These are phyloP conservation scores for Hetaerina titia DNA, from an alignment of 2,888 invertebrate genomes.

Conservation along the genomic window DNA sequence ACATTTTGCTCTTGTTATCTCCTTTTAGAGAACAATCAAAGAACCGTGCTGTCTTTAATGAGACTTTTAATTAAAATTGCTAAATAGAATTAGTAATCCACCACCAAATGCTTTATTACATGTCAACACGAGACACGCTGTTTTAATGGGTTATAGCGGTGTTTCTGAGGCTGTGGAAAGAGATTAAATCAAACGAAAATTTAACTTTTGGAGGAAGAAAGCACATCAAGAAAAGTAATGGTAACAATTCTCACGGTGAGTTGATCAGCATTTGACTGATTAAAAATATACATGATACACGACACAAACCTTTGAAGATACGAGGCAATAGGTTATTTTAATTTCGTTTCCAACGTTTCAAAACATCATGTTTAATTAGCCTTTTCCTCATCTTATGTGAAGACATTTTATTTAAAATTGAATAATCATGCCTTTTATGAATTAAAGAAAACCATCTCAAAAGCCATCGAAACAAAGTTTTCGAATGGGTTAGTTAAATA, in stretches of 20 bases:
- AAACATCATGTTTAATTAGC: too few species aligned
- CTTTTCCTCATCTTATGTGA: too few species aligned
- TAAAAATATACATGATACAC: not conserved
- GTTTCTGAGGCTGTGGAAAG: not conserved
- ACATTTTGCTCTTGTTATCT: not conserved
- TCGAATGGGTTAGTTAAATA: too few species aligned
- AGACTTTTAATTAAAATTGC: not conserved
- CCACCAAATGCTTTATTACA: not conserved
- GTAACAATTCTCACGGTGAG: not conserved
- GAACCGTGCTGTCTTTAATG: not conserved
- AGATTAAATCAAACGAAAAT: not conserved
- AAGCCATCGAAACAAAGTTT: too few species aligned
- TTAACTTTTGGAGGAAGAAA: not conserved
- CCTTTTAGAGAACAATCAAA: not conserved
- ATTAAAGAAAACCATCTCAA: too few species aligned
- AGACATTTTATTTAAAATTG: too few species aligned
- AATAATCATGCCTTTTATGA: too few species aligned
- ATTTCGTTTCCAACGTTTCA: too few species aligned
- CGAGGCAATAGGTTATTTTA: not conserved
- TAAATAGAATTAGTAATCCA: not conserved
- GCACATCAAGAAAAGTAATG: not conserved
- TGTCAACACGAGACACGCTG: not conserved
- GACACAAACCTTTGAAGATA: not conserved
- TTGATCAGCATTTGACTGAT: not conserved
- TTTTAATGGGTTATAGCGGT: not conserved